Conservation (phyloP, 2,888 invertebrate species). For the Philopedon plagiatum region DNA sequence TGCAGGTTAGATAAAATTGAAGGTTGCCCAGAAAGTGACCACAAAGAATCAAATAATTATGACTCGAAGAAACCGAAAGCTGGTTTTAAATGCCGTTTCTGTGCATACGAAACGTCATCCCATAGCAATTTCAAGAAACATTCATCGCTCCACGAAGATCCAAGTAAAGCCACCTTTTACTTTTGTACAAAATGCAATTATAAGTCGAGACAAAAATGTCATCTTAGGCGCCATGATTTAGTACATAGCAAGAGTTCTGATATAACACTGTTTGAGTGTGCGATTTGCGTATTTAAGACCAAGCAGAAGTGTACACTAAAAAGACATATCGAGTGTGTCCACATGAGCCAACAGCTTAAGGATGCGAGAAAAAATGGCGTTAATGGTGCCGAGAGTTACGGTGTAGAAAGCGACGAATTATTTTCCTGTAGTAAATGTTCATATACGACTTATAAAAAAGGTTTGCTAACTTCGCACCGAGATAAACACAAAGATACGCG, state of each 20-base stretch:
- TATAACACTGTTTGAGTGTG: slow-evolving; percentile 8
- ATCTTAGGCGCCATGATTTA: slow-evolving; percentile 24
- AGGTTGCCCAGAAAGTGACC: not conserved
- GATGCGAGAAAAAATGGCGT: not conserved
- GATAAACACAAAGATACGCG: slow-evolving; percentile 39
- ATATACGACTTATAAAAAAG: slow-evolving; percentile 22
- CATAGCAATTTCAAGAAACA: slow-evolving; percentile 3
- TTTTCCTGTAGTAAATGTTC: slow-evolving; percentile 25
- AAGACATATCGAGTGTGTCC: slow-evolving; percentile 23
- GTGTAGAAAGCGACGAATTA: not conserved
- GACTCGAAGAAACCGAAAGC: not conserved
- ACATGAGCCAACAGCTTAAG: not conserved
- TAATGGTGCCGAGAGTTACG: no score
- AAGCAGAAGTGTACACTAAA: slow-evolving; percentile 30
- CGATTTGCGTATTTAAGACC: slow-evolving; percentile 15
- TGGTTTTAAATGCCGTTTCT: not conserved
- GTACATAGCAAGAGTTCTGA: not conserved
- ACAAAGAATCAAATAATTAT: no score
- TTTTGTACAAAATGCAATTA: slow-evolving; percentile 31
- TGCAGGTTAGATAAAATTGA: not conserved
- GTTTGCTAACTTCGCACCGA: slow-evolving; percentile 22
- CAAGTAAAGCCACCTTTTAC: not conserved
- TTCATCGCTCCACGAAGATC: slow-evolving; percentile 17
- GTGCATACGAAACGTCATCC: slow-evolving; percentile 16
- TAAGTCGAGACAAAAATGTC: slow-evolving; percentile 31